phyloP scores from a whole-genome alignment of 1,140 invertebrate species.

The Ridgeia piscesae region DNA sequence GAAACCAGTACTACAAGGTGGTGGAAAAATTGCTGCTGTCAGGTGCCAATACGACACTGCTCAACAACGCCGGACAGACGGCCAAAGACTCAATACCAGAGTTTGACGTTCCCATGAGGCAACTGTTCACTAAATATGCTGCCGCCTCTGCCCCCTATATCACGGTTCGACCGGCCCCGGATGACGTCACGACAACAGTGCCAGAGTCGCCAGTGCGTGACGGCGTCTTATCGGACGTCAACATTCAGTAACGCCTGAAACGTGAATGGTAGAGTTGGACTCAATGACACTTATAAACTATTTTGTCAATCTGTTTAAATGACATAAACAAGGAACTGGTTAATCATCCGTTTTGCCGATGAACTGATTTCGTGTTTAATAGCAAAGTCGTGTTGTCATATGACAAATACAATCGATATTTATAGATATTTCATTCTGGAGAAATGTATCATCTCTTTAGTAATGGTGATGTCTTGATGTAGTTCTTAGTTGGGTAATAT shows the following conservation, averaged over 20 bases:
- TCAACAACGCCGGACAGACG: constrained; percentile 20
- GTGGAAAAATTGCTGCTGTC: constrained; percentile 25
- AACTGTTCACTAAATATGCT: constrained; percentile 17
- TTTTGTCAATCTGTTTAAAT: no score
- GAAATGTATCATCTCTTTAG: no score
- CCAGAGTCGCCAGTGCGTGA: neutral
- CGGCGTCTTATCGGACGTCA: neutral
- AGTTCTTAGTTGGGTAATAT: no score
- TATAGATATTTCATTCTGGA: no score
- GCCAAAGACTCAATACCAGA: constrained; percentile 25
- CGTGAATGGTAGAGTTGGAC: neutral
- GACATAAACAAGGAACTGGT: no score
- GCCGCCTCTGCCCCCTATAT: constrained; percentile 4
- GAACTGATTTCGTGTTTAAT: no score
- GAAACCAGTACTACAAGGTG: constrained; percentile 29
- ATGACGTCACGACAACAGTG: neutral
- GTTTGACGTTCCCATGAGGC: constrained; percentile 13
- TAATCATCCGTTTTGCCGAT: no score
- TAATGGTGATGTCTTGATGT: no score
- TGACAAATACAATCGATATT: no score
- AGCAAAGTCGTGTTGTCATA: no score
- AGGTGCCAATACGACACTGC: constrained; percentile 21
- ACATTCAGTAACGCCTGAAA: neutral
- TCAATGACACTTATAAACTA: no score
- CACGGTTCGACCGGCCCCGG: neutral